Base-by-base conservation (phyloP, 2,797 vertebrate genomes). In the Syngnathus acus region DNA sequence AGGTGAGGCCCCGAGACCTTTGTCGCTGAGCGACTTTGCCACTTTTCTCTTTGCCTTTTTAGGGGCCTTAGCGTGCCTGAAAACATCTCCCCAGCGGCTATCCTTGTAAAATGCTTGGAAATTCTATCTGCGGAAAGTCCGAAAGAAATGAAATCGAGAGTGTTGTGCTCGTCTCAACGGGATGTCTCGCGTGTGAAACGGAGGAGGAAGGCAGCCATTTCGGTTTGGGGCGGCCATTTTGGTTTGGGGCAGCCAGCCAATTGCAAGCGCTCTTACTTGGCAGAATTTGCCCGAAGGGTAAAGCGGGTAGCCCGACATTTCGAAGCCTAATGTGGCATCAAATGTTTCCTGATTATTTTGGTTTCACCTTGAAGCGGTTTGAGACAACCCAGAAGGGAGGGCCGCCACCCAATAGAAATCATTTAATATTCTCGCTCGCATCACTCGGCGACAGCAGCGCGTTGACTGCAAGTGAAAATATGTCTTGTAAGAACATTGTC, bases 11-110 rank as follows among this genome's bases (percentile, higher is more conserved):
- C 53, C 11, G 21, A 62, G 60, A 62, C 60, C 60, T 45, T 69
- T 43, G 73, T 69, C 76, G n/a, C n/a, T n/a, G n/a, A n/a, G n/a
- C n/a, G n/a, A 47, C 72, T 69, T 69, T 79, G 76, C 65, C 73
- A 77, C 50, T 21, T 79, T 76, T 79, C 66, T 76, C 68, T 51
- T 51, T 51, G 9, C n/a, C 50, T 8, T 51, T 51, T 51, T 9
- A 4, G 53, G 21, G 21, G 53, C 53, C 23, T 54, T 1, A 54
- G 23, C 23, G 17, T 54, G 53, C 10, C 9, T 21, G 53, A 5
- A 54, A 21, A 54, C 5, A 54, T 54, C 50, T 21, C 2, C 17
- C 48, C 19, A 9, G 50, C n/a, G 19, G n/a, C 6, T n/a, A 21
- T 3, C 50, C n/a, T n/a, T n/a, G 50, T 53, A 8, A 53, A 11